Evolutionary conservation across 2,113 vertebrate genomes (phyloP).

Genomic region (Apeltes quadracus): DNA sequence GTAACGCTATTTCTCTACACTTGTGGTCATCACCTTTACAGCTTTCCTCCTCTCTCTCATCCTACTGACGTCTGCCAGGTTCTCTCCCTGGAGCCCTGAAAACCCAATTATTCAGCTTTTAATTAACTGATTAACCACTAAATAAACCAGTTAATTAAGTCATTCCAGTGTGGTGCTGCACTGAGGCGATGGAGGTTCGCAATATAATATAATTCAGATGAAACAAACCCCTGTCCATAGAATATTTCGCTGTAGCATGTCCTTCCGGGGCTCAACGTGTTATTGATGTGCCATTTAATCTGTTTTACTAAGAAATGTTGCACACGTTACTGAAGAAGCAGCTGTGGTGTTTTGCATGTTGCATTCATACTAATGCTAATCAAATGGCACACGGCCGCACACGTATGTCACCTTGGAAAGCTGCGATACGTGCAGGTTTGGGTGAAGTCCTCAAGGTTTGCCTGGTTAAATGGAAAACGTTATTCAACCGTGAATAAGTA

Average conservation of each 20-base stretch:
- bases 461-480: not conserved
- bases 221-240: not conserved
- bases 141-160: slow-evolving; percentile 70
- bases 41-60: not conserved
- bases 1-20: not conserved
- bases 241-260: not conserved
- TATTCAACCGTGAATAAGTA: not conserved
- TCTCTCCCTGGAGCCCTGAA: slow-evolving; percentile 33
- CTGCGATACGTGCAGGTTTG: not conserved
- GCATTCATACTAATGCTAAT: not conserved
- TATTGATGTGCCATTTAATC: not conserved
- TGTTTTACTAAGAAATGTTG: not conserved
- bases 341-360: not conserved
- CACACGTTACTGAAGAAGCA: not conserved
- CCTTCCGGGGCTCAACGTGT: not conserved
- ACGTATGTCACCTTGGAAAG: not conserved
- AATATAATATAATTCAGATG: slow-evolving; percentile 14
- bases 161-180: slow-evolving; percentile 43
- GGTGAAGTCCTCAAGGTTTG: not conserved
- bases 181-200: slow-evolving; percentile 27
- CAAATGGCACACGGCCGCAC: not conserved
- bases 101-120: slow-evolving; percentile 65
- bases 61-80: slow-evolving; percentile 35
- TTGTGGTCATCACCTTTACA: not conserved
- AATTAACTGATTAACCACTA: slow-evolving; percentile 69